phyloP scores from a whole-genome alignment of 2,113 vertebrate species.

The Pelecanoides urinatrix region DNA sequence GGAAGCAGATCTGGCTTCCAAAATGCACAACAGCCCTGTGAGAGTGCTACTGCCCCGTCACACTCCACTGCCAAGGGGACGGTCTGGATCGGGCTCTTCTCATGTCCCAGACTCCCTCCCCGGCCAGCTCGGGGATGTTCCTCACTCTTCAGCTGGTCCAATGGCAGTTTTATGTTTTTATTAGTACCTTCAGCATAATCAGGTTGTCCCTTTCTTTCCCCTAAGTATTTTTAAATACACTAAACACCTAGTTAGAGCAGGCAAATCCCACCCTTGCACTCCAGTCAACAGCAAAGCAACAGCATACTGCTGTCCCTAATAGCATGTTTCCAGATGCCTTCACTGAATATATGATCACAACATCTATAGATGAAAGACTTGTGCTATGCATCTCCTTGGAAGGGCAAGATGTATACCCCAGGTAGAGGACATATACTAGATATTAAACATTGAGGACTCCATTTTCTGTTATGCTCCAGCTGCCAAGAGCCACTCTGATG shows the following conservation, averaged over 20 bases:
- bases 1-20: not conserved
- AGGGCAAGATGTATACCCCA: not conserved
- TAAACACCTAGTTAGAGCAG: not conserved
- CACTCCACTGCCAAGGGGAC: not conserved
- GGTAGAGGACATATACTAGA: not conserved
- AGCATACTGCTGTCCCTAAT: rapidly evolving
- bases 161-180: not conserved
- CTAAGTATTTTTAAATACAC: not conserved
- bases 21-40: not conserved
- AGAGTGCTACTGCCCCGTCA: rapidly evolving
- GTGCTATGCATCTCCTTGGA: not conserved
- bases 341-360: not conserved
- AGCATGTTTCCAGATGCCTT: not conserved
- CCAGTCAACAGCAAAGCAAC: not conserved
- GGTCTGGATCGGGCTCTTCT: rapidly evolving
- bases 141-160: not conserved
- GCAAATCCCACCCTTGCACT: not conserved
- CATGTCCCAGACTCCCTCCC: too few species aligned
- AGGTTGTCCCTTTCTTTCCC: not conserved
- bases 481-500: not conserved
- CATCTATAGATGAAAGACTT: not conserved
- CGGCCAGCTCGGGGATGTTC: not conserved
- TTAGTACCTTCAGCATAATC: not conserved
- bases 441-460: not conserved
- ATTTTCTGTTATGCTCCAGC: not conserved